Evolutionary conservation across 2,797 vertebrate species (phyloP), one percentile per base, ranked within the genome.

Genomic region (Myoxocephalus aenaeus): DNA sequence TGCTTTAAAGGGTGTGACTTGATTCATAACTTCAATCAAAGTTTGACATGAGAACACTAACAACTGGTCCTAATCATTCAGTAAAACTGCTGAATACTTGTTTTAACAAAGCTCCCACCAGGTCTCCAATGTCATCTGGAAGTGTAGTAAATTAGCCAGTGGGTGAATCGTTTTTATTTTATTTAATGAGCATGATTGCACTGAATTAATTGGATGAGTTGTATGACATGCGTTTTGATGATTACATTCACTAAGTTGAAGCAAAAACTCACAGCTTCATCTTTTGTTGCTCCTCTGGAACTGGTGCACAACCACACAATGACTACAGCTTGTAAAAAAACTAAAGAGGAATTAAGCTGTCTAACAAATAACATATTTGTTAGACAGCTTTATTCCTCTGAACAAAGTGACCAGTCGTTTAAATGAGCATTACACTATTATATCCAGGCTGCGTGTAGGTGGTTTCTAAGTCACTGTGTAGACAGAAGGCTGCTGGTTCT

Each of bases 61-160:
- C 4, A 69, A 50, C n/a, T 64, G 40, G 12, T 65, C 29, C 3
- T 13, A 10, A 44, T 71, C 7, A 36, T 20, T 40, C n/a, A 56
- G 5, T 42, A 56, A 69, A 58, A 81, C 13, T n/a, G n/a, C n/a
- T n/a, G n/a, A n/a, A n/a, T 69, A 2, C 32, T 44, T 58, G 3
- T 65, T 48, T 54, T 48, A 48, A 40, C 20, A 34, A 53, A 54
- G 59, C 4, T 18, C 3, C 14, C 10, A 40, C 6, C 4, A 46
- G 7, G 17, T 29, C 6, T 56, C 42, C n/a, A 2, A 40, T 2
- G 2, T 20, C 20, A 58, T 42, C 22, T 59, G 14, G 22, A 59
- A 22, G n/a, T 29, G 13, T 25, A 12, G 8, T 13, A 54, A 50
- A 48, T 29, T 10, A 44, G 27, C 32, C 51, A 69, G 7, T 15